Percentiles rank a stretch among this genome's conserved stretches.
These are phyloP conservation scores for Tragelaphus scriptus DNA, from an alignment of 2,113 vertebrate genomes.

Conservation along the genomic window DNA sequence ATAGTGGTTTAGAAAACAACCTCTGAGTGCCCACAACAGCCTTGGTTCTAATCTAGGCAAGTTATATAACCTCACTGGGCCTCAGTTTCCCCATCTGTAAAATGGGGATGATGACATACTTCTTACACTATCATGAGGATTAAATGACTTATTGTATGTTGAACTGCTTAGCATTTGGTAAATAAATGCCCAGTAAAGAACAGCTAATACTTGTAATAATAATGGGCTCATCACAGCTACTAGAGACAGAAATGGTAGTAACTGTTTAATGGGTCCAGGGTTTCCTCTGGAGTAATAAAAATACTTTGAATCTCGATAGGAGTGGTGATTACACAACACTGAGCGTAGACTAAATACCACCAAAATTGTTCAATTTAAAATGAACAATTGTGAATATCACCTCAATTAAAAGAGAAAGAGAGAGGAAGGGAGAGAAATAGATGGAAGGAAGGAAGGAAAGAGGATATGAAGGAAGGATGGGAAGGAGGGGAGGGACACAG, in stretches of 20 bases:
- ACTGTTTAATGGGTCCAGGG: neutral
- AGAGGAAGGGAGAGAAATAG: neutral
- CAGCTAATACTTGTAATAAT: neutral
- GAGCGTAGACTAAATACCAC: neutral
- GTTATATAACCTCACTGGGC: neutral
- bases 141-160: neutral
- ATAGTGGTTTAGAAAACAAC: neutral
- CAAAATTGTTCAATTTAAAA: neutral
- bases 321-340: neutral
- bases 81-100: neutral
- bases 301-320: neutral
- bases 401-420: neutral
- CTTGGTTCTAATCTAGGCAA: neutral
- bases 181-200: neutral
- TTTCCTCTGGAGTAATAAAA: neutral
- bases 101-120: neutral
- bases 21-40: neutral
- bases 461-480: neutral
- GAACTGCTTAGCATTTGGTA: neutral
- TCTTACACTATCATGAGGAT: neutral
- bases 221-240: neutral
- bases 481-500: too few species aligned
- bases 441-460: neutral
- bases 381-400: neutral
- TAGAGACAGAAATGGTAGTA: neutral